Percentiles rank a stretch among this genome's conserved stretches.
Evolutionary conservation across 2,797 vertebrate genomes (phyloP).

Genomic region (Stomatorhinus walkeri): DNA sequence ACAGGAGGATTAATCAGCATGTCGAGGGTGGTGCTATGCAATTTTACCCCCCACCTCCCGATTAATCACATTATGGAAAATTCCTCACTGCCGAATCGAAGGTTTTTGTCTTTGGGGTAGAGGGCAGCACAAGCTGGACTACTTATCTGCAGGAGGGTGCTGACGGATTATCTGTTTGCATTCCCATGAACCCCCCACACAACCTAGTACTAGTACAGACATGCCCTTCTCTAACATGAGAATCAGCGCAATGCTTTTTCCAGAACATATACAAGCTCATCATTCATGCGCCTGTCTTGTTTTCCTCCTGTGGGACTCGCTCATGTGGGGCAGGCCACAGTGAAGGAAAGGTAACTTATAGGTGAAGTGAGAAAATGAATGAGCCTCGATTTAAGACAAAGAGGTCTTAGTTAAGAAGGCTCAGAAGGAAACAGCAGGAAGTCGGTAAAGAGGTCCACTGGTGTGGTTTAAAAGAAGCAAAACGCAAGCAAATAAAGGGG

Average conservation of each 20-base stretch:
- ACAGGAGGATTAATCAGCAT: not conserved
- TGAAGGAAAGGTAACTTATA: not conserved
- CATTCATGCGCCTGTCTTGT: not conserved
- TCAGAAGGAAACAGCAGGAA: not conserved
- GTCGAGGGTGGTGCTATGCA: not conserved
- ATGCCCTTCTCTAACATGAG: not conserved
- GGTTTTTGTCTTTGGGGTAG: not conserved
- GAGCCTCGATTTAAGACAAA: not conserved
- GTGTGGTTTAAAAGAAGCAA: not conserved
- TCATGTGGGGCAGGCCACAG: not conserved
- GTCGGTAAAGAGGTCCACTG: not conserved
- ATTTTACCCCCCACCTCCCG: not conserved
- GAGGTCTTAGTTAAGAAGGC: not conserved
- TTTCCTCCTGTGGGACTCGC: not conserved
- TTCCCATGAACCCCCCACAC: not conserved
- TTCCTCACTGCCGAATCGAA: slow-evolving; percentile 11
- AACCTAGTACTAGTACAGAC: not conserved
- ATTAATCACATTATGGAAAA: slow-evolving; percentile 10
- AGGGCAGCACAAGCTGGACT: not conserved
- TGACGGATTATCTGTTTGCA: not conserved
- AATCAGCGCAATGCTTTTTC: not conserved
- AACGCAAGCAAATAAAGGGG: not conserved
- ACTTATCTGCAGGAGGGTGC: not conserved
- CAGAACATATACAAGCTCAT: not conserved
- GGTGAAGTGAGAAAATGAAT: not conserved